phyloP scores from a whole-genome alignment of 2,888 invertebrate genomes.

The Caenorhabditis sulstoni region DNA sequence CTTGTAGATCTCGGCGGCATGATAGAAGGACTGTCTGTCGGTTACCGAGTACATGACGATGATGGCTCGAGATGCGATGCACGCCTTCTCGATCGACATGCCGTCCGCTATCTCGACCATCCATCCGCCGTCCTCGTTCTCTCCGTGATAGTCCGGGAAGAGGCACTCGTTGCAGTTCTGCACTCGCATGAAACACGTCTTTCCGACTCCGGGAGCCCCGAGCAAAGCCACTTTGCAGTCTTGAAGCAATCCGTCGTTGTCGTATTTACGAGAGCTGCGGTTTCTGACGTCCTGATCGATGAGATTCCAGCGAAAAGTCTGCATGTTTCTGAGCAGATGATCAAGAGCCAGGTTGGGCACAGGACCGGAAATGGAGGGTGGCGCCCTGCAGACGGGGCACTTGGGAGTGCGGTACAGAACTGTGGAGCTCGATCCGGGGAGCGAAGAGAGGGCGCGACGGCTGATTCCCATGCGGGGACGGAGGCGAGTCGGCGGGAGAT shows the following conservation, averaged over 20 bases:
- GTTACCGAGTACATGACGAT: slow-evolving; percentile 63
- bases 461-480: slow-evolving; percentile 61
- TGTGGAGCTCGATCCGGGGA: slow-evolving; percentile 23
- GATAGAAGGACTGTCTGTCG: slow-evolving; percentile 62
- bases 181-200: slow-evolving; percentile 64
- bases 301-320: slow-evolving; percentile 46
- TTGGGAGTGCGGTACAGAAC: slow-evolving; percentile 58
- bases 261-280: slow-evolving; percentile 26
- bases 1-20: slow-evolving; percentile 57
- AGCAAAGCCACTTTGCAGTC: slow-evolving; percentile 67
- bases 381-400: slow-evolving; percentile 61
- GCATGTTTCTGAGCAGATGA: slow-evolving; percentile 58
- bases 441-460: slow-evolving; percentile 19
- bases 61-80: slow-evolving; percentile 58
- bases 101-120: slow-evolving; percentile 63
- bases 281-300: slow-evolving; percentile 32
- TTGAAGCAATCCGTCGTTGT: slow-evolving; percentile 49
- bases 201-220: slow-evolving; percentile 66
- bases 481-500: neutral
- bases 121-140: slow-evolving; percentile 48
- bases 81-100: slow-evolving; percentile 47
- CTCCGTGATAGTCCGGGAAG: slow-evolving; percentile 56
- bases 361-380: slow-evolving; percentile 49
- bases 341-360: slow-evolving; percentile 65
- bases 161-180: slow-evolving; percentile 64